A percentile compares a stretch with the other conserved stretches of the same genome.
These are phyloP conservation scores for Noctua pronuba DNA, from an alignment of 2,888 invertebrate species.

Conservation along the genomic window DNA sequence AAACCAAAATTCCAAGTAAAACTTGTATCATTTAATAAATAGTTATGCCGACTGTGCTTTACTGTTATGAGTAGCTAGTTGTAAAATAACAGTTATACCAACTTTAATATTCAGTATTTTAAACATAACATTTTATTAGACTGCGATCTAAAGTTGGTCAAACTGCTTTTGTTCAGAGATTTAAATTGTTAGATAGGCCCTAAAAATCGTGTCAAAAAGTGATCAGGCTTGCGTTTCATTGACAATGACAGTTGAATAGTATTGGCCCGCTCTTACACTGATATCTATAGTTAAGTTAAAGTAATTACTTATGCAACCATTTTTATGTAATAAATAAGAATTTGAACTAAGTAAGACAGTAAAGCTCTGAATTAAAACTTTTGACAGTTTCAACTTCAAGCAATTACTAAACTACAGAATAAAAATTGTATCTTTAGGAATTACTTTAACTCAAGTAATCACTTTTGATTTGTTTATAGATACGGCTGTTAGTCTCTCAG, in stretches of 20 bases:
- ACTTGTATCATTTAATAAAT: conserved; percentile 48
- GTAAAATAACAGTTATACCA: conserved; percentile 48
- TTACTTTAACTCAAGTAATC: neutral
- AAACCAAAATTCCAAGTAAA: conserved; percentile 27
- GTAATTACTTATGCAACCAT: neutral
- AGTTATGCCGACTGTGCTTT: conserved; percentile 51
- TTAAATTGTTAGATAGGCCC: neutral
- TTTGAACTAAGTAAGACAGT: no score
- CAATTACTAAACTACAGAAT: no score
- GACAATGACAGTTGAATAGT: neutral
- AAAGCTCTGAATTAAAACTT: no score
- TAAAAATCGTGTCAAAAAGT: neutral
- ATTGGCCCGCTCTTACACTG: neutral
- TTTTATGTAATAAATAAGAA: no score
- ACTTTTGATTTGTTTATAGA: neutral
- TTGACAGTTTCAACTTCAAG: no score
- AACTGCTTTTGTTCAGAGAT: conserved; percentile 18
- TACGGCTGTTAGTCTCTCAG: neutral
- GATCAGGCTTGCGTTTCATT: neutral
- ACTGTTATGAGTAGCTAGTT: conserved; percentile 51
- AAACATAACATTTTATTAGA: conserved; percentile 9
- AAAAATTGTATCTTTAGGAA: no score
- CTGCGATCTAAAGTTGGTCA: conserved; percentile 39
- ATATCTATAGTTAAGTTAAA: neutral
- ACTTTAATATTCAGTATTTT: conserved; percentile 32